A percentile compares a stretch with the other conserved stretches of the same genome.
These are phyloP conservation scores for Chelonus insularis DNA, from an alignment of 1,140 invertebrate genomes.

Conservation along the genomic window DNA sequence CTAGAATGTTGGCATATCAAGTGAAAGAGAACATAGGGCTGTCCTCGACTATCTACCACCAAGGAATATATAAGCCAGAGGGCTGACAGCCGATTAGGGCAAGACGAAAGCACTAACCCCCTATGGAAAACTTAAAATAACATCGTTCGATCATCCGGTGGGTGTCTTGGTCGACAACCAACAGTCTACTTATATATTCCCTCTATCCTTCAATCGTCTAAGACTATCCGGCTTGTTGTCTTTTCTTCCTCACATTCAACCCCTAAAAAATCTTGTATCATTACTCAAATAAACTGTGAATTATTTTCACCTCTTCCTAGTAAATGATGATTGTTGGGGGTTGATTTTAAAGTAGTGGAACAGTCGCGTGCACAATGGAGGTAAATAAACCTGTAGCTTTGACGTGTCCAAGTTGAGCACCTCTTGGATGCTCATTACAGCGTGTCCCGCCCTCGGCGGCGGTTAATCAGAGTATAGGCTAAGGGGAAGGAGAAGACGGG, in stretches of 20 bases:
- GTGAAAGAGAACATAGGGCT: slow-evolving; percentile 15
- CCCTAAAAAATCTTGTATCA: no score
- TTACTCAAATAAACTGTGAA: no score
- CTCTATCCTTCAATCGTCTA: slow-evolving; percentile 21
- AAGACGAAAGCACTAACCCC: slow-evolving; percentile 46
- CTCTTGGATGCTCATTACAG: slow-evolving; percentile 57
- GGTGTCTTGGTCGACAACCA: slow-evolving; percentile 49
- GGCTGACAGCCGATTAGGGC: slow-evolving; percentile 58
- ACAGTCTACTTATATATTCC: slow-evolving; percentile 48
- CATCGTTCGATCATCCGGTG: slow-evolving; percentile 56
- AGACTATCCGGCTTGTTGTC: no score
- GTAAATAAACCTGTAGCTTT: slow-evolving; percentile 19
- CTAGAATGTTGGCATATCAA: no score
- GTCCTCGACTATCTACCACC: slow-evolving; percentile 24
- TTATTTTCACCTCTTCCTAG: no score
- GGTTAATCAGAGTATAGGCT: slow-evolving; percentile 52
- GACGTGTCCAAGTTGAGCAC: slow-evolving; percentile 50
- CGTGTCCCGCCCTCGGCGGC: slow-evolving; percentile 55
- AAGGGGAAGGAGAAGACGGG: slow-evolving; percentile 38
- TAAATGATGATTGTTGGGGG: no score
- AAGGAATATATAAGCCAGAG: slow-evolving; percentile 25
- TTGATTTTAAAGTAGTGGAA: not conserved
- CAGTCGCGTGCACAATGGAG: not conserved
- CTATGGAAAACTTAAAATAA: slow-evolving; percentile 61
- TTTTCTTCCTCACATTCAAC: no score